A percentile compares a stretch with the other conserved stretches of the same genome.
phyloP scores from a whole-genome alignment of 2,797 vertebrate genomes.

The Periophthalmus magnuspinnatus region DNA sequence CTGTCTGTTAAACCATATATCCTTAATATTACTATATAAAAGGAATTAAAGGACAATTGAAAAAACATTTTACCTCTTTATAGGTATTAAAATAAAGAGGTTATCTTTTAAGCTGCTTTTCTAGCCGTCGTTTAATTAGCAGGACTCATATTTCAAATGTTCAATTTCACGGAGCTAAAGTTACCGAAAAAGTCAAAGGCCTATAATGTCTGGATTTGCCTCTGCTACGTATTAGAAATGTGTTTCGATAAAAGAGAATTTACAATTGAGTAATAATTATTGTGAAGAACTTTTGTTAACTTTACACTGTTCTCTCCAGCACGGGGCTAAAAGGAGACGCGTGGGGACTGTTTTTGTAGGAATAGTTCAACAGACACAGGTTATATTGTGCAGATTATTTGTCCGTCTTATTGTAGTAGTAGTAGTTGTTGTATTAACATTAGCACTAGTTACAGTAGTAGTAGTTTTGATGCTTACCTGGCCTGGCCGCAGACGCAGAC shows the following conservation, averaged over 20 bases:
- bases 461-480: constrained; percentile 59
- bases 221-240: background rate
- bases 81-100: background rate
- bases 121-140: background rate
- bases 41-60: background rate
- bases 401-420: no score
- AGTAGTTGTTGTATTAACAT: no score
- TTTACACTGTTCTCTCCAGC: background rate
- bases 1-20: no score
- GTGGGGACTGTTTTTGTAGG: no score
- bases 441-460: no score
- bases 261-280: background rate
- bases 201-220: background rate
- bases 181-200: background rate
- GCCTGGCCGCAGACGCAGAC: constrained; percentile 48
- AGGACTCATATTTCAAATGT: background rate
- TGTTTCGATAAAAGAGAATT: background rate
- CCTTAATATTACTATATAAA: no score
- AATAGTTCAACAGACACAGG: no score
- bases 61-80: background rate
- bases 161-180: background rate
- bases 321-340: background rate
- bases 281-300: background rate
- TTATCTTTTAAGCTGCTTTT: no score
- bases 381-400: background rate